Percentiles rank a stretch among this genome's conserved stretches.
Conservation (phyloP, 2,888 invertebrate species). For the Philereme transversata region DNA sequence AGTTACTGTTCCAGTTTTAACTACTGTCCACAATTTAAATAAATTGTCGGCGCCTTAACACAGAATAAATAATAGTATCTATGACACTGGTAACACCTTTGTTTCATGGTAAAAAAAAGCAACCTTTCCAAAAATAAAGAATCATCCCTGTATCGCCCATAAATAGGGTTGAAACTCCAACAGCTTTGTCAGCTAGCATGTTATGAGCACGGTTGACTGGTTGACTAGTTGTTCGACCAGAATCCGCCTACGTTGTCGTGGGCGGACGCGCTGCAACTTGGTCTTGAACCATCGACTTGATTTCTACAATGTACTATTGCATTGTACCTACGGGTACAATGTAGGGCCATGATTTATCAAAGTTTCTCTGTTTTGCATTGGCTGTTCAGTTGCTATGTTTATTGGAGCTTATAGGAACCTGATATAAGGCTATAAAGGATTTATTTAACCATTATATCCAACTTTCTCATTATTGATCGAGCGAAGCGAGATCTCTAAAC, state of each 20-base stretch:
- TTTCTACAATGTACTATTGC: conserved; percentile 34
- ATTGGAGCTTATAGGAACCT: conserved; percentile 1
- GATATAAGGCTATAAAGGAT: not conserved
- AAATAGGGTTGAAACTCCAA: conserved; percentile 17
- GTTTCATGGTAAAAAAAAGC: conserved; percentile 21
- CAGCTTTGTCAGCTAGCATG: conserved; percentile 10
- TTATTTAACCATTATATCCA: no score
- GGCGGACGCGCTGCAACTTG: conserved; percentile 48
- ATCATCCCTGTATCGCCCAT: conserved; percentile 4
- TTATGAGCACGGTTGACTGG: conserved; percentile 37
- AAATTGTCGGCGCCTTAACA: conserved; percentile 43
- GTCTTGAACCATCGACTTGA: conserved; percentile 43
- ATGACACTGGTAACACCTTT: conserved; percentile 40
- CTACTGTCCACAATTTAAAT: conserved; percentile 58
- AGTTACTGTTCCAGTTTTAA: conserved; percentile 47
- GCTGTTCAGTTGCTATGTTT: conserved; percentile 4
- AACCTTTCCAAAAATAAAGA: conserved; percentile 4
- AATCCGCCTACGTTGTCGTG: conserved; percentile 47
- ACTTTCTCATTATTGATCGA: no score
- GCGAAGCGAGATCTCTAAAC: no score
- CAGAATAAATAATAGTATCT: conserved; percentile 9
- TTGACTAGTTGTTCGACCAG: conserved; percentile 42
- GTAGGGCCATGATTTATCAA: conserved; percentile 18
- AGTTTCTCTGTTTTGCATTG: conserved; percentile 22
- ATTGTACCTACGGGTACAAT: conserved; percentile 14